Evolutionary conservation across 1,140 invertebrate genomes (phyloP).

Genomic region (Drepana arcuata): DNA sequence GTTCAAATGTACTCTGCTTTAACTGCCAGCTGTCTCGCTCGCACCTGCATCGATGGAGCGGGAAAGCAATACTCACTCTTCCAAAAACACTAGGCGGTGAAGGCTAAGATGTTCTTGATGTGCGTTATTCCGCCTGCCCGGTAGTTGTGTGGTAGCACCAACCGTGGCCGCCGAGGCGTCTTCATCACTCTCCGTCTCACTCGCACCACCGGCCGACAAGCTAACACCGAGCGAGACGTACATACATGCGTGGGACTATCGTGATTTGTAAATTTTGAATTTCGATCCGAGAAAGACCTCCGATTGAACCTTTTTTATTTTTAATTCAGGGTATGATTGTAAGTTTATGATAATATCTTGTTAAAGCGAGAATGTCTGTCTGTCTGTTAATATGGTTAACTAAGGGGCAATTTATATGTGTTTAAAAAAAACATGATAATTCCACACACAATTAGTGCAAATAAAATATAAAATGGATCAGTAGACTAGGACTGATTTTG

Average conservation of each 20-base stretch:
- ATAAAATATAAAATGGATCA: conserved; percentile 20
- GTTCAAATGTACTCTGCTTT: no score
- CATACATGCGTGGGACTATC: conserved; percentile 10
- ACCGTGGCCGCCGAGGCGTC: conserved; percentile 40
- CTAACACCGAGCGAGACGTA: conserved; percentile 48
- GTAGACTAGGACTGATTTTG: conserved; percentile 13
- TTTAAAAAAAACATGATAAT: conserved; percentile 12
- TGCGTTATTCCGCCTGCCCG: conserved; percentile 37
- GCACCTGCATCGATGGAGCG: no score
- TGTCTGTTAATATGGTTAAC: no score
- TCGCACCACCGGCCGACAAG: conserved; percentile 44
- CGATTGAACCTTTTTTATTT: no score
- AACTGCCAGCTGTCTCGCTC: no score
- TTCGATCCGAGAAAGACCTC: no score
- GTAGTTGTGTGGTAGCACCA: conserved; percentile 23
- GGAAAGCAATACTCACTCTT: conserved; percentile 50
- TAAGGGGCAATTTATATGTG: no score
- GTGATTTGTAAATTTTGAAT: conserved; percentile 12
- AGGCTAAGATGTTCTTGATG: conserved; percentile 47
- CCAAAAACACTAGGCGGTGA: conserved; percentile 49
- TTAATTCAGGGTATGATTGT: no score
- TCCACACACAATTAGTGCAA: conserved; percentile 23
- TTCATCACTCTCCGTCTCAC: conserved; percentile 62
- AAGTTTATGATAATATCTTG: no score
- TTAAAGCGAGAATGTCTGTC: no score